Percentiles rank a stretch among this genome's conserved stretches.
Evolutionary conservation across 1,140 invertebrate genomes (phyloP).

Genomic region (Chironomus tepperi): DNA sequence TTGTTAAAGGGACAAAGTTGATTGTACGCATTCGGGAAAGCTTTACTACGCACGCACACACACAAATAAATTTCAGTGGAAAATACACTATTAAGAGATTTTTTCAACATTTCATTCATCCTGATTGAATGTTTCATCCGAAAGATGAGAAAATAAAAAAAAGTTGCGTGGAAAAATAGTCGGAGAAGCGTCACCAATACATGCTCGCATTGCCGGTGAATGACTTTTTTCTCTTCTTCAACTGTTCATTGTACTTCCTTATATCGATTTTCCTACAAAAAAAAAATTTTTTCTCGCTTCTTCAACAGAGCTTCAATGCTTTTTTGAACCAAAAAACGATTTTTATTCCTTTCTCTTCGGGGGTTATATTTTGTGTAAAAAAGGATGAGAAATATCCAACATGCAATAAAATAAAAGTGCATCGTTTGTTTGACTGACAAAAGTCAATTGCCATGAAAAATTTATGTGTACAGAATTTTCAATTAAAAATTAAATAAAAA

Average conservation of each 20-base stretch:
- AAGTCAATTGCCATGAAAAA: no score
- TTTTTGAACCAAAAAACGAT: neutral
- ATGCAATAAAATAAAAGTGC: no score
- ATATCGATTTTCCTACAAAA: constrained; percentile 15
- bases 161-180: neutral
- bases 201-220: constrained; percentile 1
- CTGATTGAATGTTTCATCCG: no score
- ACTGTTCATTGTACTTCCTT: constrained; percentile 22
- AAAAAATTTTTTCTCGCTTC: neutral
- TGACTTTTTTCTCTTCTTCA: constrained; percentile 21
- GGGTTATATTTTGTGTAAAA: no score
- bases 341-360: no score
- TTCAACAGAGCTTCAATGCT: neutral
- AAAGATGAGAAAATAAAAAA: neutral
- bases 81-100: no score
- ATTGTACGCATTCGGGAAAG: constrained; percentile 18
- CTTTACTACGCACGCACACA: no score
- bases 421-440: no score
- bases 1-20: constrained; percentile 4
- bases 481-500: neutral
- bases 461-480: neutral
- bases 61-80: no score
- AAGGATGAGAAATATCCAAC: no score
- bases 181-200: neutral
- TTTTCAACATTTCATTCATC: no score